These are phyloP conservation scores for Trematomus bernacchii DNA, from an alignment of 2,797 vertebrate species.

Conservation along the genomic window DNA sequence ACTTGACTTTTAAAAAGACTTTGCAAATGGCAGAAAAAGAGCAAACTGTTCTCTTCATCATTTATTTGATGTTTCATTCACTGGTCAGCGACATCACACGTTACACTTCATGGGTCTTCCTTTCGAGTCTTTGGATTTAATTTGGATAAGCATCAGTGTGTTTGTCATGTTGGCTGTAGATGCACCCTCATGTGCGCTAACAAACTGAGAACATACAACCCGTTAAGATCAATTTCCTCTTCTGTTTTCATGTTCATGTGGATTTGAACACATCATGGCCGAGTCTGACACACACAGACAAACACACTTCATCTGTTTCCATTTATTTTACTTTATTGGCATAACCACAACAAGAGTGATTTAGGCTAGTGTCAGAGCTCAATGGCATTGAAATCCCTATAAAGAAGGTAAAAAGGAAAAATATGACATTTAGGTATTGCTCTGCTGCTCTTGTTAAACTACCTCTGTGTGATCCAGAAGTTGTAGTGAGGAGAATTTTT, in stretches of 20 bases:
- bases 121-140: slow-evolving; percentile 50
- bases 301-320: background rate
- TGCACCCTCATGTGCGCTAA: background rate
- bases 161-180: slow-evolving; percentile 27
- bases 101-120: slow-evolving; percentile 28
- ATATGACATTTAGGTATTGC: too few relatives aligned
- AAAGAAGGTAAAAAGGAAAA: too few relatives aligned
- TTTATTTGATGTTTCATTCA: background rate
- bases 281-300: background rate
- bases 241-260: slow-evolving; percentile 9
- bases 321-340: slow-evolving; percentile 1
- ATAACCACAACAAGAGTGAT: background rate
- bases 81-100: background rate
- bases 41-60: background rate
- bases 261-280: slow-evolving; percentile 4
- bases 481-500: too few relatives aligned
- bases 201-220: slow-evolving; percentile 16
- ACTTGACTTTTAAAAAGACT: slow-evolving; percentile 13
- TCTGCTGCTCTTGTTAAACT: too few relatives aligned
- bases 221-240: slow-evolving; percentile 45
- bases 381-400: background rate
- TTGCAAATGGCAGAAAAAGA: background rate
- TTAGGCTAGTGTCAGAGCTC: background rate
- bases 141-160: slow-evolving; percentile 54
- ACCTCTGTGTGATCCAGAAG: too few relatives aligned